Evolutionary conservation across 2,113 vertebrate species (phyloP).

Genomic region (Microcebus jonahi): DNA sequence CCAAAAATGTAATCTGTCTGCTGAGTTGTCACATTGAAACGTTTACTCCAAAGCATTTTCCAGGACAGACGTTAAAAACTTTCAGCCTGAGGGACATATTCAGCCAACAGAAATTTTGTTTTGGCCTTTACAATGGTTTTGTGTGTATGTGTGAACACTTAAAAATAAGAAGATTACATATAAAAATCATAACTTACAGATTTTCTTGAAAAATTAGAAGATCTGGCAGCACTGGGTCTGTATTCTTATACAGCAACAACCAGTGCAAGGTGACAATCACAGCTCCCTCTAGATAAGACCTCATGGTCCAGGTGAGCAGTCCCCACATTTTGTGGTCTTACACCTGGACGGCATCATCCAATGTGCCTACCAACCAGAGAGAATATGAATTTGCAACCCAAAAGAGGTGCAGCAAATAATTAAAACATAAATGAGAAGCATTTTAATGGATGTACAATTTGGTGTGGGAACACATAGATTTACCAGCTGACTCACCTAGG

Average conservation of each 20-base stretch:
- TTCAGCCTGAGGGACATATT: neutral
- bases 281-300: neutral
- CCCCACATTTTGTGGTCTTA: neutral
- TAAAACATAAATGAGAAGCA: neutral
- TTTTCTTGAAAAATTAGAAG: neutral
- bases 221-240: neutral
- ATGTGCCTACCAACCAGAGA: neutral
- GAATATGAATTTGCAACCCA: neutral
- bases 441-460: neutral
- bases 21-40: neutral
- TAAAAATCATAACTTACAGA: neutral
- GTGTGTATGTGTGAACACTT: neutral
- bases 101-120: neutral
- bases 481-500: neutral
- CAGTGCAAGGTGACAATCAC: neutral
- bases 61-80: neutral
- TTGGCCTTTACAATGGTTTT: neutral
- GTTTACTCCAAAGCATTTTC: slow-evolving; percentile 25
- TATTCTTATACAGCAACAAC: neutral
- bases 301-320: too few species aligned
- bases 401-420: neutral
- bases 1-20: neutral
- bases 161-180: neutral
- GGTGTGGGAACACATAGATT: neutral
- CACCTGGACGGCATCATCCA: neutral